phyloP scores from a whole-genome alignment of 2,797 vertebrate genomes.

The Epinephelus awoara region DNA sequence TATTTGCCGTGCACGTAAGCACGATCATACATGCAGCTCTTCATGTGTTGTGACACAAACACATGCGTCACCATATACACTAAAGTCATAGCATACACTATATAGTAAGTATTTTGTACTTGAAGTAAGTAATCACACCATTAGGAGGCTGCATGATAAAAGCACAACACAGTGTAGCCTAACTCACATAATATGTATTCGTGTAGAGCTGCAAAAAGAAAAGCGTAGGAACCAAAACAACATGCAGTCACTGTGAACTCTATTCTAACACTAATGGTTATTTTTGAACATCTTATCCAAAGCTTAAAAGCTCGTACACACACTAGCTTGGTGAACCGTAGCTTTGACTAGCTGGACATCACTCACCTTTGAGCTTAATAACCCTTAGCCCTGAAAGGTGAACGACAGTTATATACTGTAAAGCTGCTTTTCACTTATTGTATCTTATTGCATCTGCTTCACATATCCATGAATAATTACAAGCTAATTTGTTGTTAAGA shows the following conservation, averaged over 20 bases:
- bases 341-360: slow-evolving; percentile 35
- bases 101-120: not conserved
- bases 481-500: not conserved
- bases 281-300: slow-evolving; percentile 43
- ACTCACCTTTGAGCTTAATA: slow-evolving; percentile 84
- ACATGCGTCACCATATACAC: slow-evolving; percentile 15
- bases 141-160: slow-evolving; percentile 10
- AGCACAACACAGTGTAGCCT: slow-evolving; percentile 4
- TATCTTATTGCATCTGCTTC: not conserved
- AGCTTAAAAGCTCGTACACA: slow-evolving; percentile 59
- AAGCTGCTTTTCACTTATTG: not conserved
- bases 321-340: slow-evolving; percentile 45
- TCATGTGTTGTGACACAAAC: slow-evolving; percentile 28
- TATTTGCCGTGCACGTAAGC: slow-evolving; percentile 20
- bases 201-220: slow-evolving; percentile 30
- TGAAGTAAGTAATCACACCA: slow-evolving; percentile 10
- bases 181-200: not conserved
- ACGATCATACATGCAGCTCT: slow-evolving; percentile 57
- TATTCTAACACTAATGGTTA: slow-evolving; percentile 9
- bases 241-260: slow-evolving; percentile 73
- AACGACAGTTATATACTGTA: slow-evolving; percentile 74
- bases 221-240: slow-evolving; percentile 43
- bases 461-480: not conserved
- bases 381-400: slow-evolving; percentile 83
- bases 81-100: slow-evolving; percentile 22